phyloP scores from a whole-genome alignment of 1,140 invertebrate species.

The Drosophila aff. region DNA sequence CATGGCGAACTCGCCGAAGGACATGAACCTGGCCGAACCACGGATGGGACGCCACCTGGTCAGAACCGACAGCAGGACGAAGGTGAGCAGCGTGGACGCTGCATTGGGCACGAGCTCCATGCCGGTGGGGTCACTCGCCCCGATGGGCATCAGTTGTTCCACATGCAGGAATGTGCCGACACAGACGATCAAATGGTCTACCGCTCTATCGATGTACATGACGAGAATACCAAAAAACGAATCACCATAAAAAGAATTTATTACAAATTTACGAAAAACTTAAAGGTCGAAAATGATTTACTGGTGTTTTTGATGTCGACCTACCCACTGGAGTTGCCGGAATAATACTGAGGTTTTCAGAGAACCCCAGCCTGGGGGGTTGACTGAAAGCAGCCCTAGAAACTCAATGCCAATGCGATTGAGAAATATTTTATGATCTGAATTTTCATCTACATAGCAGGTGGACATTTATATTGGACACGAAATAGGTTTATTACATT shows the following conservation, averaged over 20 bases:
- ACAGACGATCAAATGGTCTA: neutral
- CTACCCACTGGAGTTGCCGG: no score
- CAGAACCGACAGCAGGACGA: neutral
- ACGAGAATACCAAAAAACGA: neutral
- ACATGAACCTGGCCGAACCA: neutral
- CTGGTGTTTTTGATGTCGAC: neutral
- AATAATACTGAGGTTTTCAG: neutral
- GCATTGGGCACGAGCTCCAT: neutral
- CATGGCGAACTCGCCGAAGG: neutral
- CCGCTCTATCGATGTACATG: neutral
- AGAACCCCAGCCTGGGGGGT: neutral
- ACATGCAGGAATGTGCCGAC: neutral
- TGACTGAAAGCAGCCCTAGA: neutral
- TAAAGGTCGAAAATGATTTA: neutral
- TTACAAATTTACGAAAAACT: neutral
- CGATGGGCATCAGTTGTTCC: neutral
- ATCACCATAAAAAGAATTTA: neutral
- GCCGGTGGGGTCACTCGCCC: neutral
- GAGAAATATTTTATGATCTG: no score
- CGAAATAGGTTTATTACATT: no score
- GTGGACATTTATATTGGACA: no score
- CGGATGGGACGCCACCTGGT: conserved; percentile 2
- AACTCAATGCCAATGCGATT: no score
- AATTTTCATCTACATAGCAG: no score
- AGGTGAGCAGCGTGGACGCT: neutral